These are phyloP conservation scores for Halocaridina rubra DNA, from an alignment of 2,888 invertebrate species.

Conservation along the genomic window DNA sequence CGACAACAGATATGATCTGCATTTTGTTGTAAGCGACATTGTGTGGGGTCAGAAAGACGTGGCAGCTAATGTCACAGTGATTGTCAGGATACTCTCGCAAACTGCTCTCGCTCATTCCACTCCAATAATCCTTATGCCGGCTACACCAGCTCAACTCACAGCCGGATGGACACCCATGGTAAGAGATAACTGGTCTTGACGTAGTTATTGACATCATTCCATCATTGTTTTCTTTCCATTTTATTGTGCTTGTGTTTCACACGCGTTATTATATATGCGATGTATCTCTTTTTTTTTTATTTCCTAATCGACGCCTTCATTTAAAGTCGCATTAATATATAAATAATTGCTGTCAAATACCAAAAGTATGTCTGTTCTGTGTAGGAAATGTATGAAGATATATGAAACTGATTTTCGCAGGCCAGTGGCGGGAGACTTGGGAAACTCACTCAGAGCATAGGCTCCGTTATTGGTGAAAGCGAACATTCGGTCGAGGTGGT, in stretches of 20 bases:
- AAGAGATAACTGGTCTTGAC: no score
- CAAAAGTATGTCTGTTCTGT: no score
- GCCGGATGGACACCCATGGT: slow-evolving; percentile 55
- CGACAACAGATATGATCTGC: slow-evolving; percentile 46
- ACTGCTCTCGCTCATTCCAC: slow-evolving; percentile 53
- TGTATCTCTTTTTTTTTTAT: no score
- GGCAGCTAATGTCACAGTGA: slow-evolving; percentile 47
- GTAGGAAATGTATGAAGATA: neutral
- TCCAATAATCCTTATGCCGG: slow-evolving; percentile 52
- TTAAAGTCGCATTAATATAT: no score
- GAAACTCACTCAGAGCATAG: neutral
- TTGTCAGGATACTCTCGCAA: slow-evolving; percentile 35
- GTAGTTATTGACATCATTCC: no score
- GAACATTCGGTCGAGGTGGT: slow-evolving; percentile 26
- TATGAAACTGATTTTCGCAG: neutral
- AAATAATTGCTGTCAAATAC: no score
- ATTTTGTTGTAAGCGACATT: slow-evolving; percentile 43
- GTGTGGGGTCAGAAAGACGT: slow-evolving; percentile 50
- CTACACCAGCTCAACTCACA: slow-evolving; percentile 48
- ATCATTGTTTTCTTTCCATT: no score
- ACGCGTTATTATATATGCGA: no score
- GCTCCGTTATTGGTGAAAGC: neutral
- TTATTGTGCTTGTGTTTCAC: no score
- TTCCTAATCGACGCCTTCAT: no score
- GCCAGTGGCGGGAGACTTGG: slow-evolving; percentile 37